Percentiles rank a stretch among this genome's conserved stretches.
Conservation (phyloP, 2,888 invertebrate genomes). For the Tenthredo livida region DNA sequence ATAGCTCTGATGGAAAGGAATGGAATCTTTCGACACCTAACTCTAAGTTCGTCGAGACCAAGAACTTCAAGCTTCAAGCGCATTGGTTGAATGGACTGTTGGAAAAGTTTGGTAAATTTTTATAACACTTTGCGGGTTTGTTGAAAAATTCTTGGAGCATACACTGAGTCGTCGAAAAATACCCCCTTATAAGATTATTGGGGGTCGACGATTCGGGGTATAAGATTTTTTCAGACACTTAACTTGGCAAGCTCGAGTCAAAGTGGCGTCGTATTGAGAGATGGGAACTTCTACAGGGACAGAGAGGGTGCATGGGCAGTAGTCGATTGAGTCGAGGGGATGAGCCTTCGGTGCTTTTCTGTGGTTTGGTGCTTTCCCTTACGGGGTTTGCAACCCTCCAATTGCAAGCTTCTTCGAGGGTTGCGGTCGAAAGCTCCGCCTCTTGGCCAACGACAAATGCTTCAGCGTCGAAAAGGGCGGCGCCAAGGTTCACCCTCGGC, state of each 20-base stretch:
- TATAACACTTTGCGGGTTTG: not conserved
- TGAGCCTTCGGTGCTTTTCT: conserved; percentile 31
- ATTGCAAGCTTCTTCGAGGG: conserved; percentile 63
- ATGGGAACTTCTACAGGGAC: not conserved
- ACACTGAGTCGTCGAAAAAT: not conserved
- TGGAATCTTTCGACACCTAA: not conserved
- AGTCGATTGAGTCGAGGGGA: conserved; percentile 28
- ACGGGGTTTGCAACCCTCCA: conserved; percentile 57
- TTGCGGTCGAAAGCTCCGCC: conserved; percentile 61
- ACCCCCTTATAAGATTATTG: not conserved
- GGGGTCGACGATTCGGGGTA: not conserved
- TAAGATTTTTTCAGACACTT: conserved; percentile 13
- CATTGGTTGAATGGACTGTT: too few relatives aligned
- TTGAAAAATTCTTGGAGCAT: not conserved
- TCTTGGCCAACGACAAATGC: conserved; percentile 61
- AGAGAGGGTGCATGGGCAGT: conserved; percentile 13
- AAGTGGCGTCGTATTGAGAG: conserved; percentile 17
- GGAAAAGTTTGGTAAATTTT: not conserved
- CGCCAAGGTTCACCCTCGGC: conserved; percentile 54
- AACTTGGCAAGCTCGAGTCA: not conserved
- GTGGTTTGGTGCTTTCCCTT: conserved; percentile 24
- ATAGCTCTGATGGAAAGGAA: not conserved
- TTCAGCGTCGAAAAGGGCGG: conserved; percentile 46
- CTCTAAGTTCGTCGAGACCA: too few relatives aligned
- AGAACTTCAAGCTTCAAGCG: too few relatives aligned